Conservation (phyloP, 2,797 vertebrate genomes). For the Hephaestus fuliginosus region DNA sequence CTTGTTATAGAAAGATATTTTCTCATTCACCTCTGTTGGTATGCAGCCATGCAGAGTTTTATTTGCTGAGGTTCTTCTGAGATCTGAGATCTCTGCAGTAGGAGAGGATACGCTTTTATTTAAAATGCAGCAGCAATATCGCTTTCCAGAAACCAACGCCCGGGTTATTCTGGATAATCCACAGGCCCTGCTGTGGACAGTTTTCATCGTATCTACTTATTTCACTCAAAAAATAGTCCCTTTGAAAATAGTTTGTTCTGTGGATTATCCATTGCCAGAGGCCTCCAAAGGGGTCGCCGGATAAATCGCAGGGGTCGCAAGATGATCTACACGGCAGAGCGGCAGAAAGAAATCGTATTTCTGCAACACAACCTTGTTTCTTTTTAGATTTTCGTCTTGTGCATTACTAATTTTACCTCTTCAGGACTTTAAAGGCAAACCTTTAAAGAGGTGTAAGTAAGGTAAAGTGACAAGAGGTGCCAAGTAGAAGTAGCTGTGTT, state of each 20-base stretch:
- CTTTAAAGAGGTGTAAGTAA: too few relatives aligned
- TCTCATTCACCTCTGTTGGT: neutral
- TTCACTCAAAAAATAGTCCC: neutral
- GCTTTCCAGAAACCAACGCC: neutral
- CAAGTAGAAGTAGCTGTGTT: neutral
- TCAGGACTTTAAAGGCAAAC: neutral
- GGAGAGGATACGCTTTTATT: neutral
- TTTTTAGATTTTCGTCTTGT: neutral
- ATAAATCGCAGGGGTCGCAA: neutral
- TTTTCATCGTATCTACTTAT: too few relatives aligned
- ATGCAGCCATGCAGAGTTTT: neutral
- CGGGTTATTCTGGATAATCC: neutral
- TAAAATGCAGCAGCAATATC: neutral
- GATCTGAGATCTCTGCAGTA: neutral
- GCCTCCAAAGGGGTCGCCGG: neutral
- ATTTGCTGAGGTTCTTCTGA: neutral
- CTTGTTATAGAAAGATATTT: neutral
- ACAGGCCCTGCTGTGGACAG: neutral
- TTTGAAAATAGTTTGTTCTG: neutral
- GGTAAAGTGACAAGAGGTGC: too few relatives aligned
- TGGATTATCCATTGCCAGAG: neutral
- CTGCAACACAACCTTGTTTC: neutral
- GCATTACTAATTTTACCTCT: neutral
- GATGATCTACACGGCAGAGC: neutral
- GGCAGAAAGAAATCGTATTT: neutral